A percentile compares a stretch with the other conserved stretches of the same genome.
Evolutionary conservation across 2,888 invertebrate species (phyloP).

Genomic region (Dolichomitus sp.): DNA sequence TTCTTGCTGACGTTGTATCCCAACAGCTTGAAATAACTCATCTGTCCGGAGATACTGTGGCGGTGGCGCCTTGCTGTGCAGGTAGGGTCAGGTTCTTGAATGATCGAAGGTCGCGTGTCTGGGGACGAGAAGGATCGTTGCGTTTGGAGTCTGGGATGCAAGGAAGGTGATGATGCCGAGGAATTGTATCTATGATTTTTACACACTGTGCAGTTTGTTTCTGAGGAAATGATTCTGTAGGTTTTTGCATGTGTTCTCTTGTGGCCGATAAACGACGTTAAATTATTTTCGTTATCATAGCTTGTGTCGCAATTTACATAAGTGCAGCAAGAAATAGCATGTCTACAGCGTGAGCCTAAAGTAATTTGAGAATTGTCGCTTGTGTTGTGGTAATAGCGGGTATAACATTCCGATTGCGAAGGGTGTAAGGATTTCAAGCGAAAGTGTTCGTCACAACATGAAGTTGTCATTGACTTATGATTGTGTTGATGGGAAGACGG

Average conservation of each 20-base stretch:
- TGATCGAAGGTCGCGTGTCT: conserved; percentile 85
- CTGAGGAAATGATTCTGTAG: neutral
- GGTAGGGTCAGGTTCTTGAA: conserved; percentile 85
- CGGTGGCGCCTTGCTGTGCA: conserved; percentile 93
- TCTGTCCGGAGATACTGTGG: conserved; percentile 98
- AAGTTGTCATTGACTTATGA: neutral
- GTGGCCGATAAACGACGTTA: neutral
- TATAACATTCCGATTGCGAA: conserved; percentile 4
- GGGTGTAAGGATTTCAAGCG: neutral
- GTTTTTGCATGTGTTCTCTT: neutral
- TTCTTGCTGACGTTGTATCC: conserved; percentile 92
- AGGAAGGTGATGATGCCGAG: conserved; percentile 66
- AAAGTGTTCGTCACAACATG: conserved; percentile 16
- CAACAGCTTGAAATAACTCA: conserved; percentile 97
- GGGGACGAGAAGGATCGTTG: conserved; percentile 84
- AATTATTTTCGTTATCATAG: neutral
- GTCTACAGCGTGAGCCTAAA: conserved; percentile 3
- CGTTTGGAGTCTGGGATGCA: conserved; percentile 80
- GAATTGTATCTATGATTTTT: conserved; percentile 43
- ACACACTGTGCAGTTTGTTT: conserved; percentile 2
- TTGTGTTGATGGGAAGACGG: neutral
- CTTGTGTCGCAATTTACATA: neutral
- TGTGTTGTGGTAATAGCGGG: conserved; percentile 9
- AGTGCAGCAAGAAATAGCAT: conserved; percentile 8
- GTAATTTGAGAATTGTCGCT: conserved; percentile 1